A percentile compares a stretch with the other conserved stretches of the same genome.
Evolutionary conservation across 2,888 invertebrate species (phyloP).

Genomic region (Epicampocera succincta): DNA sequence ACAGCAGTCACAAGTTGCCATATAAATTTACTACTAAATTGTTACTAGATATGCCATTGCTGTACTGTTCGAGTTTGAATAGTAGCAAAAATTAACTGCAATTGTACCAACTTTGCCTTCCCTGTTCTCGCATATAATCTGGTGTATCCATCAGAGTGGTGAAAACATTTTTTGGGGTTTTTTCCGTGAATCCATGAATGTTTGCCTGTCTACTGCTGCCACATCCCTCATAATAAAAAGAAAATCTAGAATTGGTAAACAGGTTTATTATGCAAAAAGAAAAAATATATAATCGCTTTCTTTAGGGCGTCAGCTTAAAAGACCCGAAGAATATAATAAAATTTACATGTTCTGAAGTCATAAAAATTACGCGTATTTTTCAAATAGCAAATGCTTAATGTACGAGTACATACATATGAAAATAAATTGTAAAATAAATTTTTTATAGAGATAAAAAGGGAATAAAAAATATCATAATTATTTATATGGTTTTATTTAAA

Average conservation of each 20-base stretch:
- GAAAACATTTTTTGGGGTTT: too few species aligned
- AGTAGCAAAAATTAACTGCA: too few species aligned
- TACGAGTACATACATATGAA: too few species aligned
- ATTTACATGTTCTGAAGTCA: conserved; percentile 54
- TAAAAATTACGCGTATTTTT: conserved; percentile 55
- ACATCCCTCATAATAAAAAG: conserved; percentile 2
- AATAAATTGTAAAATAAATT: conserved; percentile 45
- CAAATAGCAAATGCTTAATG: conserved; percentile 34
- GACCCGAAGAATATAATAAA: conserved; percentile 48
- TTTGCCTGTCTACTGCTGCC: too few species aligned
- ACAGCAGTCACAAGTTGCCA: too few species aligned
- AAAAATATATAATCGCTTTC: background rate
- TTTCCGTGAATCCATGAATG: too few species aligned
- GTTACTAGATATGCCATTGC: too few species aligned
- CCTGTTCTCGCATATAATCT: too few species aligned
- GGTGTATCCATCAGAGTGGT: too few species aligned
- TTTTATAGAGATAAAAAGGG: background rate
- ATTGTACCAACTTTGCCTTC: too few species aligned
- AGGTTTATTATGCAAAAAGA: conserved; percentile 40
- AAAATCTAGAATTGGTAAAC: conserved; percentile 14
- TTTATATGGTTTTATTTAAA: conserved; percentile 31
- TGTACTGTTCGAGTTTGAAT: too few species aligned
- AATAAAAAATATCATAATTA: background rate
- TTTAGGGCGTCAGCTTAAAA: conserved; percentile 1
- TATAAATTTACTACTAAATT: too few species aligned